Percentiles rank a stretch among this genome's conserved stretches.
Conservation (phyloP, 2,888 invertebrate genomes). For the Calliopum simillimum region DNA sequence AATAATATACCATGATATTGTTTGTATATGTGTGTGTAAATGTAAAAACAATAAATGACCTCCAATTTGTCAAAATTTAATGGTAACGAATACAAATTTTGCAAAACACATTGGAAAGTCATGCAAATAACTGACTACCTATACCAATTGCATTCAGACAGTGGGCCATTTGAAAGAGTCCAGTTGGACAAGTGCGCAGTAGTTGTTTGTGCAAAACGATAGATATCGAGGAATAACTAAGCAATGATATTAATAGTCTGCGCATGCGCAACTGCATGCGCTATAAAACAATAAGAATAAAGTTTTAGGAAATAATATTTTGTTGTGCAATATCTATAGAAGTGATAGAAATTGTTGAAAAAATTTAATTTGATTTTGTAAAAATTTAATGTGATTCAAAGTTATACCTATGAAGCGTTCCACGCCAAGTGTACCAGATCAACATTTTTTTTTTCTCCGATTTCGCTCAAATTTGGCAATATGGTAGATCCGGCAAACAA, state of each 20-base stretch:
- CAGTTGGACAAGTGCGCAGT: conserved; percentile 23
- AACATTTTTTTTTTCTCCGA: too few relatives aligned
- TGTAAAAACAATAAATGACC: conserved; percentile 51
- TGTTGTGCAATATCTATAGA: too few relatives aligned
- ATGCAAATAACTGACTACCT: background rate
- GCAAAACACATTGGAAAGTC: conserved; percentile 34
- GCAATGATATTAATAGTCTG: conserved; percentile 56
- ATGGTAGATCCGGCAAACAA: too few relatives aligned
- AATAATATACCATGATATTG: background rate
- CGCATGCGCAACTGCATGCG: conserved; percentile 50
- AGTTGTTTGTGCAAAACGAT: background rate
- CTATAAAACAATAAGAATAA: conserved; percentile 39
- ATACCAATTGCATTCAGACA: background rate
- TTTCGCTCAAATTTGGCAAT: too few relatives aligned
- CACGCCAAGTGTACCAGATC: too few relatives aligned
- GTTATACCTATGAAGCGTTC: too few relatives aligned
- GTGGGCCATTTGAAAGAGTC: conserved; percentile 10
- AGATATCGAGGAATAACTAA: conserved; percentile 57
- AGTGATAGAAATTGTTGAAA: too few relatives aligned
- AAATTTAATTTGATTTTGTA: too few relatives aligned
- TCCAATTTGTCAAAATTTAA: conserved; percentile 58
- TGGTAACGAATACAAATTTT: conserved; percentile 32
- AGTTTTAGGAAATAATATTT: too few relatives aligned
- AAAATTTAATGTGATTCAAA: too few relatives aligned
- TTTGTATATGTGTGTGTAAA: conserved; percentile 7